These are phyloP conservation scores for Ecdyonurus torrentis DNA, from an alignment of 2,888 invertebrate species.

Conservation along the genomic window DNA sequence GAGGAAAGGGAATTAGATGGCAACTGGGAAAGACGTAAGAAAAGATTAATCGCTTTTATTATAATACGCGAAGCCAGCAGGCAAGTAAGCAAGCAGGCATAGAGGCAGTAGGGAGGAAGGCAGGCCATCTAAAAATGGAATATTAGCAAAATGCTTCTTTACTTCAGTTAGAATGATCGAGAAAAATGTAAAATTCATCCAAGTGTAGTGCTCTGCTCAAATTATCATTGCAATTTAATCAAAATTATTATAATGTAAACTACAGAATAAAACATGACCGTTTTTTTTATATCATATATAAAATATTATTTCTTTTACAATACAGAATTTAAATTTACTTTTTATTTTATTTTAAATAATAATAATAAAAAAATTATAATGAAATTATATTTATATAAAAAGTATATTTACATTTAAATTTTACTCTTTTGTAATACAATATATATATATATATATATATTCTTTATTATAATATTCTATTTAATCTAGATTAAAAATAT, in stretches of 20 bases:
- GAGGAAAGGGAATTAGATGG: background rate
- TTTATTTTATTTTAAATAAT: too few species aligned
- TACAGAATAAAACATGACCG: too few species aligned
- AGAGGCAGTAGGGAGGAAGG: background rate
- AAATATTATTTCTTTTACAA: too few species aligned
- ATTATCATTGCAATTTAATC: background rate
- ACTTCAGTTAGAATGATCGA: background rate
- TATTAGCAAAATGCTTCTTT: background rate
- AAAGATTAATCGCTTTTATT: slow-evolving; percentile 2
- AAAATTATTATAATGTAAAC: background rate
- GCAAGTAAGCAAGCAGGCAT: background rate
- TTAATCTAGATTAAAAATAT: too few species aligned
- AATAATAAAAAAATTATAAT: too few species aligned
- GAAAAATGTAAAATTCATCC: background rate
- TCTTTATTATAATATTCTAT: too few species aligned
- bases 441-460: too few species aligned
- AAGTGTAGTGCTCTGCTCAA: background rate
- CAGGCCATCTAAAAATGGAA: background rate
- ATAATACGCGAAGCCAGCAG: slow-evolving; percentile 4
- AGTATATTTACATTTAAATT: too few species aligned
- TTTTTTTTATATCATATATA: too few species aligned
- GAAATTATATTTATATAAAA: too few species aligned
- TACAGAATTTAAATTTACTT: too few species aligned
- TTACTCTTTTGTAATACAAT: too few species aligned
- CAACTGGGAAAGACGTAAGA: slow-evolving; percentile 2